Evolutionary conservation across 2,797 vertebrate species (phyloP).

Genomic region (Amblyraja radiata): DNA sequence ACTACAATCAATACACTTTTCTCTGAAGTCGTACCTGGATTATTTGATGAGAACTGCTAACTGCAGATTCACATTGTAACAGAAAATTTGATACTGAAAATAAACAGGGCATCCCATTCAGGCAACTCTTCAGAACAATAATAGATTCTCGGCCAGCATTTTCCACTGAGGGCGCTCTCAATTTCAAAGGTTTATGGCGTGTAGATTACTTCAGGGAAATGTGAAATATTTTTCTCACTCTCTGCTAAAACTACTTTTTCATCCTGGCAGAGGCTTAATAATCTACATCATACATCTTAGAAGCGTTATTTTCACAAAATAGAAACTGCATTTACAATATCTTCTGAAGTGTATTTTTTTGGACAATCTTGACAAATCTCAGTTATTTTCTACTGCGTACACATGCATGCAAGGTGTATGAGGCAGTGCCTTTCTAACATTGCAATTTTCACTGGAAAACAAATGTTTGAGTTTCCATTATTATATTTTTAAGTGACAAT

Average conservation of each 20-base stretch:
- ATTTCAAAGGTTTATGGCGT: constrained; percentile 63
- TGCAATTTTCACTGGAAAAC: no score
- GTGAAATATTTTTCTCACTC: background rate
- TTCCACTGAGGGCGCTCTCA: constrained; percentile 69
- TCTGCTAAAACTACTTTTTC: background rate
- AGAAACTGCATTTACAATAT: background rate
- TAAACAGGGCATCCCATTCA: constrained; percentile 74
- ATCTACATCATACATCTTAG: background rate
- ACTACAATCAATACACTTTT: background rate
- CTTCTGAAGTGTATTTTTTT: background rate
- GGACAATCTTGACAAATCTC: background rate
- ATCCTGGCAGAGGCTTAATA: background rate
- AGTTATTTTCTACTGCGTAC: background rate
- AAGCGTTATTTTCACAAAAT: background rate
- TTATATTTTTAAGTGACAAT: background rate
- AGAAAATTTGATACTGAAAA: constrained; percentile 75
- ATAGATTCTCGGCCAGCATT: constrained; percentile 67
- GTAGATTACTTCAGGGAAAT: constrained; percentile 55
- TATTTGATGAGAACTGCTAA: constrained; percentile 49
- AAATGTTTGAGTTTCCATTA: background rate
- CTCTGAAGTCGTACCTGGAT: background rate
- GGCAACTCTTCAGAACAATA: constrained; percentile 70
- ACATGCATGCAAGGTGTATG: no score
- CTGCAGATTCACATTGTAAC: constrained; percentile 69
- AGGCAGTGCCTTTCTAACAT: background rate